Evolutionary conservation across 2,113 vertebrate genomes (phyloP), one percentile per base, ranked within the genome.

Genomic region (Xiphophorus couchianus): DNA sequence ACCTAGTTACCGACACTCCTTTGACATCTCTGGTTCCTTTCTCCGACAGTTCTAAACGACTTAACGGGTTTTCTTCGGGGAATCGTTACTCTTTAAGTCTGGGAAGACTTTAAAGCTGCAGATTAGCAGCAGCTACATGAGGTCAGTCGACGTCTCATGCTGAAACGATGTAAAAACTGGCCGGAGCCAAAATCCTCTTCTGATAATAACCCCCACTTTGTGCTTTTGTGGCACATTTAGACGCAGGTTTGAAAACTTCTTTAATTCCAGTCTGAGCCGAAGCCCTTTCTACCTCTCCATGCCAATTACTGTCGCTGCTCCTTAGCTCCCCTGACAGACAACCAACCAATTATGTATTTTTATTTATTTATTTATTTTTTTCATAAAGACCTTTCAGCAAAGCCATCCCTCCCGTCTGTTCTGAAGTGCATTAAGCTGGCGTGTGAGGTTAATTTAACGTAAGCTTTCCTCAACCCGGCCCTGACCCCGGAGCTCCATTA

Each of bases 281-380:
- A 66, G 29, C 39, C 68, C 63, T 71, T 30, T 60, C 37, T 65
- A 19, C 62, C 39, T 60, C 17, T 0, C 29, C 31, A 1, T 25
- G 35, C 82, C 70, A 86, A 80, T 92, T 88, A 86, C 15, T 7
- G 62, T 66, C 74, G 62, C 79, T 69, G 69, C 79, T 19, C 4
- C 71, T 69, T 35, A 58, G 73, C 31, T 84, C 84, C 86, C 79
- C 70, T 77, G 83, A 86, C 76, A 86, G 66, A 31, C 42, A 71
- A 68, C 83, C 42, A 71, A 68, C 83, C 89, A 91, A 86, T 90
- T 87, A 84, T 74, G 74, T 80, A 15, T 82, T 85, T 82, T 84
- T 85, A 37, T 37, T 37, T 37, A 11, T 37, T 37, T 37, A n/a
- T 11, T 37, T 37, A 11, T 37, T 37, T 37, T 35, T 35, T 11